Conservation (phyloP, 2,888 invertebrate species). For the Exocentrus adspersus region DNA sequence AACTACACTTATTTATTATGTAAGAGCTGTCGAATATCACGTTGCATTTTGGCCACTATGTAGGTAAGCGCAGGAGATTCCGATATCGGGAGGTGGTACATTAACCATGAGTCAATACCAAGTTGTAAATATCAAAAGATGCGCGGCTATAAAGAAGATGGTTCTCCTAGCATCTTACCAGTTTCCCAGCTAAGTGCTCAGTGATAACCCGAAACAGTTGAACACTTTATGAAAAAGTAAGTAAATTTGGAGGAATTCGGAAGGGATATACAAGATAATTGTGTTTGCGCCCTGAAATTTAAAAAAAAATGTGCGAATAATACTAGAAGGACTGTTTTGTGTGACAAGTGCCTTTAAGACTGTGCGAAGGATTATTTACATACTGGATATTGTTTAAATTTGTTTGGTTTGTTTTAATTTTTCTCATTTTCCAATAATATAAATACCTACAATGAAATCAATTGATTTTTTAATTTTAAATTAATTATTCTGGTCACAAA, state of each 20-base stretch:
- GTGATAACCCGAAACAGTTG: conserved; percentile 35
- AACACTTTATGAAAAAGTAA: conserved; percentile 36
- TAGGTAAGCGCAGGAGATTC: conserved; percentile 35
- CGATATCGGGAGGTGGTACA: conserved; percentile 38
- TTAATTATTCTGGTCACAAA: too few species aligned
- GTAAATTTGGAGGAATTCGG: conserved; percentile 31
- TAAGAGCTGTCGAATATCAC: too few species aligned
- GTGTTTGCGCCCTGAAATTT: conserved; percentile 23
- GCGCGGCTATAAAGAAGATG: conserved; percentile 44
- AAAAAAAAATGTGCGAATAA: background rate
- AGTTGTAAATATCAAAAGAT: conserved; percentile 39
- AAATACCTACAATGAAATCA: too few species aligned
- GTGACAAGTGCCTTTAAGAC: background rate
- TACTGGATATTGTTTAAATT: conserved; percentile 10
- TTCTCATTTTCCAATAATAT: conserved; percentile 9
- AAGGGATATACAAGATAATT: conserved; percentile 18
- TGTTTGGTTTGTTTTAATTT: conserved; percentile 16
- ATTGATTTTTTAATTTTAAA: too few species aligned
- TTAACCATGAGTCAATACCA: conserved; percentile 38
- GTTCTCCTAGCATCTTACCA: conserved; percentile 36
- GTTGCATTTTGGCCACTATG: conserved; percentile 9
- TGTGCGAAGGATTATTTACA: background rate
- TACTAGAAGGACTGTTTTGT: conserved; percentile 20
- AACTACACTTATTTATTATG: too few species aligned
- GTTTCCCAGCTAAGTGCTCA: conserved; percentile 41